A percentile compares a stretch with the other conserved stretches of the same genome.
Evolutionary conservation across 2,888 invertebrate genomes (phyloP).

Genomic region (Pammene aurita): DNA sequence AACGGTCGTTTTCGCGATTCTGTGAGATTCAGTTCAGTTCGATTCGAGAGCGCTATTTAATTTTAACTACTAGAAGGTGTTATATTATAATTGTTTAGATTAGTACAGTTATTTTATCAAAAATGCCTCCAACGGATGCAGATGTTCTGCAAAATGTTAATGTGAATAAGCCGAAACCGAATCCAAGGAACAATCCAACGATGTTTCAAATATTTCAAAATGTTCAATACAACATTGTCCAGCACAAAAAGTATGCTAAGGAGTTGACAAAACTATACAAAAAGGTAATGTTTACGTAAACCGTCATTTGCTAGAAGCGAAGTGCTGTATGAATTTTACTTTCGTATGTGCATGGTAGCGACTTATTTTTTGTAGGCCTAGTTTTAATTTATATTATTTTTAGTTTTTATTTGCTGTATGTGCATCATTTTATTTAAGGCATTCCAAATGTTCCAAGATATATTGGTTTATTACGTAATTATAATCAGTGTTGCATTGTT

Average conservation of each 20-base stretch:
- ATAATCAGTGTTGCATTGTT: no score
- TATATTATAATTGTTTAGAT: neutral
- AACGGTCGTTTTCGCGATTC: conserved; percentile 14
- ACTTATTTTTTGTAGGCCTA: no score
- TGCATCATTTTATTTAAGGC: no score
- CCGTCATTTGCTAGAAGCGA: neutral
- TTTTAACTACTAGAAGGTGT: neutral
- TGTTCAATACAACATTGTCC: conserved; percentile 85
- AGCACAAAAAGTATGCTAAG: conserved; percentile 85
- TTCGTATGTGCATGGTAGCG: no score
- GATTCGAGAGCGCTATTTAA: neutral
- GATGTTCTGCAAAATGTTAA: conserved; percentile 54
- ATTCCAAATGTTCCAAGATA: no score
- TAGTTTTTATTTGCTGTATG: no score
- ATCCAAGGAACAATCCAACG: conserved; percentile 69
- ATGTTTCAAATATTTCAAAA: conserved; percentile 85
- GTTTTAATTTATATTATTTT: no score
- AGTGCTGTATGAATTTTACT: no score
- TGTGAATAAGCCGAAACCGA: conserved; percentile 56
- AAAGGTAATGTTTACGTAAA: conserved; percentile 71
- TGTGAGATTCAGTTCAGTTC: no score
- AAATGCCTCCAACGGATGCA: conserved; percentile 64
- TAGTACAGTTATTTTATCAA: conserved; percentile 21
- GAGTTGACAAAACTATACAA: conserved; percentile 85
- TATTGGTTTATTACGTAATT: no score